These are phyloP conservation scores for Drosophila watanabei DNA, from an alignment of 1,140 invertebrate genomes.

Conservation along the genomic window DNA sequence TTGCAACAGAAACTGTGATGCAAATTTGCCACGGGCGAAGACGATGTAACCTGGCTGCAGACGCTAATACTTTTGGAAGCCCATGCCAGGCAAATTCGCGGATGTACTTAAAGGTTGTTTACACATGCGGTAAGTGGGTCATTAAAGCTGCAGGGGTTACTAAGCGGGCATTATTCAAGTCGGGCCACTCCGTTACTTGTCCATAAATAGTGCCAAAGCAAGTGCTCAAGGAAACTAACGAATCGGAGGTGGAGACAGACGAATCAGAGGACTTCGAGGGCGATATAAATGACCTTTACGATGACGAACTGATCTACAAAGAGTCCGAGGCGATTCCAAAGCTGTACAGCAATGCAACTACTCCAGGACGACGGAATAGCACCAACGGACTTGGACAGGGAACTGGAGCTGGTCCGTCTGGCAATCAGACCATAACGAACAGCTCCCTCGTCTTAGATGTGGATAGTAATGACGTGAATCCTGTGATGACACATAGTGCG, in stretches of 20 bases:
- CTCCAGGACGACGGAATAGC: constrained; percentile 29
- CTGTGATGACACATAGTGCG: constrained; percentile 79
- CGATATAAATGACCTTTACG: constrained; percentile 86
- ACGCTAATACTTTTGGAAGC: constrained; percentile 94
- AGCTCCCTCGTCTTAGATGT: constrained; percentile 60
- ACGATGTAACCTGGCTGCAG: constrained; percentile 92
- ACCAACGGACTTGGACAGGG: constrained; percentile 26
- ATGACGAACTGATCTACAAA: constrained; percentile 85
- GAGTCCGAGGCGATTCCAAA: constrained; percentile 85
- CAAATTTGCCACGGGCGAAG: constrained; percentile 95
- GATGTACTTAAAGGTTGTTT: constrained; percentile 96
- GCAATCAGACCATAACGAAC: constrained; percentile 57
- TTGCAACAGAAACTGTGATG: constrained; percentile 95
- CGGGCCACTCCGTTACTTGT: constrained; percentile 24
- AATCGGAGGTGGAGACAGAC: constrained; percentile 90
- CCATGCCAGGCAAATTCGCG: constrained; percentile 93
- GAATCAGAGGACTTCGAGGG: constrained; percentile 87
- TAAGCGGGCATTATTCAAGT: constrained; percentile 44
- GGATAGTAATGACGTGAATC: constrained; percentile 64
- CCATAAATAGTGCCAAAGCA: constrained; percentile 89
- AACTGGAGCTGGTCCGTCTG: constrained; percentile 22
- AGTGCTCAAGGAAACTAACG: constrained; percentile 92
- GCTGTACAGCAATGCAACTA: constrained; percentile 73
- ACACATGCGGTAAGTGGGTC: constrained; percentile 95
- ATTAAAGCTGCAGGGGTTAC: constrained; percentile 16